Conservation (phyloP, 2,797 vertebrate species). For the Semaprochilodus insignis region DNA sequence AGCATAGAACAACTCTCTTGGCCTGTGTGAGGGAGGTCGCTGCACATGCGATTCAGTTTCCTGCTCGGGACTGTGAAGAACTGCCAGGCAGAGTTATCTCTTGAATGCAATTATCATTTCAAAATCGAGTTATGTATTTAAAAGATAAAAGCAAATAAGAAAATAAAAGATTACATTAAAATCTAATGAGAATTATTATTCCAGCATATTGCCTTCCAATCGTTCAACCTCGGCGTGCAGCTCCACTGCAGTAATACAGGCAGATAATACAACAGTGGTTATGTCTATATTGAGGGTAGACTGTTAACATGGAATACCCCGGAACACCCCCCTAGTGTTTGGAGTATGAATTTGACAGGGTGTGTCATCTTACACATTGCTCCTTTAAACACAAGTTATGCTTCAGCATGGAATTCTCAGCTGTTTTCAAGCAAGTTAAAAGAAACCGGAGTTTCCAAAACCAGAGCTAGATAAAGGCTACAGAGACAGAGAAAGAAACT, state of each 20-base stretch:
- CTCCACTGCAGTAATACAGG: background rate
- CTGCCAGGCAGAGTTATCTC: background rate
- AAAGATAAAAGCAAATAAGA: background rate
- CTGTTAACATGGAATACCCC: too few species aligned
- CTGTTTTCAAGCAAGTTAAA: too few species aligned
- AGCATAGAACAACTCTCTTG: background rate
- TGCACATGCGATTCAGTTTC: background rate
- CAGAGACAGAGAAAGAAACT: too few species aligned
- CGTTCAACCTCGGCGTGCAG: background rate
- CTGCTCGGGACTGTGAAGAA: background rate
- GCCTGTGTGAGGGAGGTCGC: background rate
- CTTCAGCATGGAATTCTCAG: too few species aligned
- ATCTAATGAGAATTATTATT: background rate
- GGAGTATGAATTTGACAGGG: too few species aligned
- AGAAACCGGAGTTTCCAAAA: too few species aligned
- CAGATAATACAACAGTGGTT: background rate
- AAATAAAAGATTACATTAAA: background rate
- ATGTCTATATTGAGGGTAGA: background rate
- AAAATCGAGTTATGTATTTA: background rate
- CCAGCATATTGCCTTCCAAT: background rate
- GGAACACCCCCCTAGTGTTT: too few species aligned
- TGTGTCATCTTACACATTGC: too few species aligned
- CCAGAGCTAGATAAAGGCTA: too few species aligned
- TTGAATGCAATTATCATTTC: background rate
- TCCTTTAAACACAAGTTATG: too few species aligned